Conservation (phyloP, 2,113 vertebrate species). For the Brachypteracias leptosomus region DNA sequence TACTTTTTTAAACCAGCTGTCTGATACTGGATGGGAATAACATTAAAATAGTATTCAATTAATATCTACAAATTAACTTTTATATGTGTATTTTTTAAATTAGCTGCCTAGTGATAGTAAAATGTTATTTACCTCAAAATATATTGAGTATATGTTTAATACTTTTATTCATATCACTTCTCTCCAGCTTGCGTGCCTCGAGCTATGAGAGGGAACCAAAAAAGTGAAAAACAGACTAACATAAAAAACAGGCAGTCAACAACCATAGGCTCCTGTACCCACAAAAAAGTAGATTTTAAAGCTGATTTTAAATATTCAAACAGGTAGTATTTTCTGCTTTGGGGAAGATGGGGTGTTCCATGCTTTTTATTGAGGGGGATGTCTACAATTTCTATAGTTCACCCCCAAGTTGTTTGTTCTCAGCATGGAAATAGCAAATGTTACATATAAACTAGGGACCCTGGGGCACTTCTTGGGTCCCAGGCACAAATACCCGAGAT, state of each 20-base stretch:
- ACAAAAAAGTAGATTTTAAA: neutral
- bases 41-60: constrained; percentile 21
- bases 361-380: neutral
- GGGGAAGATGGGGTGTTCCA: neutral
- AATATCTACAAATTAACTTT: constrained; percentile 36
- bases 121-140: constrained; percentile 41
- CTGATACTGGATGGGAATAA: constrained; percentile 25
- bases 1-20: constrained; percentile 19
- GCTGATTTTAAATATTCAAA: neutral
- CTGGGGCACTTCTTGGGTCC: neutral
- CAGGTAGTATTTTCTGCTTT: neutral
- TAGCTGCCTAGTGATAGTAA: neutral
- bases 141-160: constrained; percentile 10
- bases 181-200: constrained; percentile 20
- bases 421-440: neutral
- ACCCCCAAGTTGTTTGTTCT: neutral
- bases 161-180: neutral
- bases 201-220: neutral
- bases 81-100: neutral
- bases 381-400: neutral
- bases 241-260: neutral
- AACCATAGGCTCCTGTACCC: neutral
- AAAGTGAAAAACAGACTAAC: neutral
- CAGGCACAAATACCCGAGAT: too few species aligned
- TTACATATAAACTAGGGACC: neutral